Percentiles rank a stretch among this genome's conserved stretches.
Conservation (phyloP, 2,888 invertebrate species). For the Spatulosminthurus flaviceps region DNA sequence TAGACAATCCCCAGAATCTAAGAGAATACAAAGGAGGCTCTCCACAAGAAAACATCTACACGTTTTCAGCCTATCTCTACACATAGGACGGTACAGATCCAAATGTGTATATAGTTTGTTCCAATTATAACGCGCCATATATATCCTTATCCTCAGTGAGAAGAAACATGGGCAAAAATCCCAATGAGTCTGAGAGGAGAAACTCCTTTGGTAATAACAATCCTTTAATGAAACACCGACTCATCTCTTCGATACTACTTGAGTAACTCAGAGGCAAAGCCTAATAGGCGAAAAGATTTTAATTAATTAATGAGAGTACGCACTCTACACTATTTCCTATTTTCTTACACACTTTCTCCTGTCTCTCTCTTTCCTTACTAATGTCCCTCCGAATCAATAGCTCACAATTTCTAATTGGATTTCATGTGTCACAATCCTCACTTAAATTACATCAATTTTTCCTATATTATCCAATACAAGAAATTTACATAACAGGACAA, state of each 20-base stretch:
- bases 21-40: neutral
- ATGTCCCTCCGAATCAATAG: no score
- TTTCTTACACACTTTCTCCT: no score
- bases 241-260: neutral
- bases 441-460: neutral
- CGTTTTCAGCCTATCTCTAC: no score
- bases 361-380: no score
- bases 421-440: neutral
- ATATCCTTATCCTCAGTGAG: no score
- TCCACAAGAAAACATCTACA: no score
- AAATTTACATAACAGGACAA: no score
- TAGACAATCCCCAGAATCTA: neutral
- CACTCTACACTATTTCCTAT: no score
- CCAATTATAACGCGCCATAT: neutral
- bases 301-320: neutral
- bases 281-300: constrained; percentile 2
- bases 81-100: no score
- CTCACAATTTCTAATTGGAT: neutral
- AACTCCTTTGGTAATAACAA: neutral
- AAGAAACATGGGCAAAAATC: neutral
- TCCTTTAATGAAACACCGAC: neutral
- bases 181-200: neutral
- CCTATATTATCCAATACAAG: no score
- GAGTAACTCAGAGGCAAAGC: neutral
- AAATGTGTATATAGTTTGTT: no score